These are phyloP conservation scores for Sinhomidia bicolor DNA, from an alignment of 2,888 invertebrate genomes.

Conservation along the genomic window DNA sequence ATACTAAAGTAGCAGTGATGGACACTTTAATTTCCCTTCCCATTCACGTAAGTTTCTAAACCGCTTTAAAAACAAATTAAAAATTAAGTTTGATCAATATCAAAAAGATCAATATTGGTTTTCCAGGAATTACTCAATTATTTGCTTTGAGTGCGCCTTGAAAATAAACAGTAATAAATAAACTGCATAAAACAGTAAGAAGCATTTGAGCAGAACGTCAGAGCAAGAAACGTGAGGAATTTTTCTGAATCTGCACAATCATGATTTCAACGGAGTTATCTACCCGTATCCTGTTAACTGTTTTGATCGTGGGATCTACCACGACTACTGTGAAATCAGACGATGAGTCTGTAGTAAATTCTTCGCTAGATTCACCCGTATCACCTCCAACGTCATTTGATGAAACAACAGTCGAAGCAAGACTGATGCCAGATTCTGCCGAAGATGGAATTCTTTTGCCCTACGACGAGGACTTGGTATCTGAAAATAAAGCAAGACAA, in stretches of 20 bases:
- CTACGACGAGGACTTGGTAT: constrained; percentile 65
- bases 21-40: no score
- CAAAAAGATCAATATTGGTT: not conserved
- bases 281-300: constrained; percentile 79
- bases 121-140: no score
- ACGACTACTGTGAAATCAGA: not conserved
- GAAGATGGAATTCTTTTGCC: constrained; percentile 71
- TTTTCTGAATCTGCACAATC: constrained; percentile 65
- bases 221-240: constrained; percentile 67
- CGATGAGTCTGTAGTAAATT: not conserved
- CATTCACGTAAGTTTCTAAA: no score
- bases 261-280: constrained; percentile 79
- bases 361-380: constrained; percentile 48
- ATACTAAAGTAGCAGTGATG: no score
- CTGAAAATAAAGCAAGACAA: constrained; percentile 13
- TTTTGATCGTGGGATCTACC: constrained; percentile 73
- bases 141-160: no score
- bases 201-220: constrained; percentile 78
- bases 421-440: constrained; percentile 54
- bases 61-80: no score
- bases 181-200: no score
- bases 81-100: no score
- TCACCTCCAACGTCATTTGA: not conserved
- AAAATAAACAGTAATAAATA: no score
- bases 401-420: no score